Evolutionary conservation across 1,140 invertebrate genomes (phyloP).

Genomic region (Dendrolimus kikuchii): DNA sequence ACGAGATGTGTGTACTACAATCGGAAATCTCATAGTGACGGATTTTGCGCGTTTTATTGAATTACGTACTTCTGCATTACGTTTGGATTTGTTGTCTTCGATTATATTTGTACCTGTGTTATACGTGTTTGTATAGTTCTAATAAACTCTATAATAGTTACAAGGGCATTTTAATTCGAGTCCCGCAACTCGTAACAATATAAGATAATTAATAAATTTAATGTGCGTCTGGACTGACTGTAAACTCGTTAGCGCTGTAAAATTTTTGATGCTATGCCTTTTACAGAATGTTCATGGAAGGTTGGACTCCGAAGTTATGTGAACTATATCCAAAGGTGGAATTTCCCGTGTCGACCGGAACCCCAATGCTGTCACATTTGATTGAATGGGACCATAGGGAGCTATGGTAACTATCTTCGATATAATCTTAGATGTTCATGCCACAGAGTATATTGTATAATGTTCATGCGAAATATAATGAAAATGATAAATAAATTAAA

Average conservation of each 20-base stretch:
- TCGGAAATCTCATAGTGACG: too few species aligned
- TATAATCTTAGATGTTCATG: neutral
- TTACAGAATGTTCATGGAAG: conserved; percentile 76
- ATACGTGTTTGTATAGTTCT: too few species aligned
- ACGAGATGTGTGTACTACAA: too few species aligned
- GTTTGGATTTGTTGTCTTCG: too few species aligned
- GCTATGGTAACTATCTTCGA: conserved; percentile 42
- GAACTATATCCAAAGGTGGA: conserved; percentile 48
- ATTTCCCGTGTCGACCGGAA: neutral
- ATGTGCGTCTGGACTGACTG: neutral
- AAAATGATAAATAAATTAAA: too few species aligned
- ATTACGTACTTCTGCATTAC: too few species aligned
- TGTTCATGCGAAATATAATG: too few species aligned
- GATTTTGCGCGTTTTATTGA: too few species aligned
- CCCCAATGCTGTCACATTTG: conserved; percentile 25
- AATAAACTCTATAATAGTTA: too few species aligned
- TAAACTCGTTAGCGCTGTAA: neutral
- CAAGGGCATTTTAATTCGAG: too few species aligned
- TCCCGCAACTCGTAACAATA: too few species aligned
- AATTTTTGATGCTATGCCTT: neutral
- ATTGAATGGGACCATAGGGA: conserved; percentile 82
- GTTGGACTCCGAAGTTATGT: conserved; percentile 74
- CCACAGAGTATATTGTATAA: neutral
- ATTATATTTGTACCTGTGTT: too few species aligned
- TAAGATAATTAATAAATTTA: neutral